phyloP scores from a whole-genome alignment of 2,797 vertebrate genomes.

The Chrysocyon brachyurus region DNA sequence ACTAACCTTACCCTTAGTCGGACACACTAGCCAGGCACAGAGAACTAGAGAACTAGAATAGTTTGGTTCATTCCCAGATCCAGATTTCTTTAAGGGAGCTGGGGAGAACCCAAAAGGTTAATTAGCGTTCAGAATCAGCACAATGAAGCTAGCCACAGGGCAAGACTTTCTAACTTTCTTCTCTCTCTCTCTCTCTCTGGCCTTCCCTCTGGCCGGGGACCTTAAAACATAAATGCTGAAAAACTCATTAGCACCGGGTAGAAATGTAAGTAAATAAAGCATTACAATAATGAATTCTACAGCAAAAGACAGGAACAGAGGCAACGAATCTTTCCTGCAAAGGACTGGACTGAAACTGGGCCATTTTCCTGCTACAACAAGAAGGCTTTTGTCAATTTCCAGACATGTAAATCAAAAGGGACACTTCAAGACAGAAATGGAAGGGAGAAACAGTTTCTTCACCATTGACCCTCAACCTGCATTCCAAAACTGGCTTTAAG shows the following conservation, averaged over 20 bases:
- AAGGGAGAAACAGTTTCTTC: background rate
- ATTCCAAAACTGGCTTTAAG: slow-evolving; percentile 81
- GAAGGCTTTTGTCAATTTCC: slow-evolving; percentile 24
- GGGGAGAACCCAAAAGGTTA: background rate
- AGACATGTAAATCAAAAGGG: slow-evolving; percentile 42
- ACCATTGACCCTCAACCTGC: slow-evolving; percentile 71
- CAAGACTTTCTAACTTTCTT: background rate
- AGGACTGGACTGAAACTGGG: background rate
- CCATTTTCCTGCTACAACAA: background rate
- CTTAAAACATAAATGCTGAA: background rate
- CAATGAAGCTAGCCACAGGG: background rate
- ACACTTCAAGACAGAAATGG: slow-evolving; percentile 48
- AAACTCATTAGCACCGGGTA: background rate
- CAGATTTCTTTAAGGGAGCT: background rate
- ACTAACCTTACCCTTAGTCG: background rate
- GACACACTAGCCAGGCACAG: background rate
- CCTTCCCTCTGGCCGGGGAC: background rate
- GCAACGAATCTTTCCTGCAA: background rate
- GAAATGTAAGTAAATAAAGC: background rate
- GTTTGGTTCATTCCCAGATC: background rate
- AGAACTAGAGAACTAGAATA: background rate
- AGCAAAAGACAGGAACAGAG: background rate
- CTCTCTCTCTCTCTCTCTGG: background rate
- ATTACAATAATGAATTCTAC: slow-evolving; percentile 5
- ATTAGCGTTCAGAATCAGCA: background rate